phyloP scores from a whole-genome alignment of 2,113 vertebrate genomes.

The Nerophis lumbriciformis region DNA sequence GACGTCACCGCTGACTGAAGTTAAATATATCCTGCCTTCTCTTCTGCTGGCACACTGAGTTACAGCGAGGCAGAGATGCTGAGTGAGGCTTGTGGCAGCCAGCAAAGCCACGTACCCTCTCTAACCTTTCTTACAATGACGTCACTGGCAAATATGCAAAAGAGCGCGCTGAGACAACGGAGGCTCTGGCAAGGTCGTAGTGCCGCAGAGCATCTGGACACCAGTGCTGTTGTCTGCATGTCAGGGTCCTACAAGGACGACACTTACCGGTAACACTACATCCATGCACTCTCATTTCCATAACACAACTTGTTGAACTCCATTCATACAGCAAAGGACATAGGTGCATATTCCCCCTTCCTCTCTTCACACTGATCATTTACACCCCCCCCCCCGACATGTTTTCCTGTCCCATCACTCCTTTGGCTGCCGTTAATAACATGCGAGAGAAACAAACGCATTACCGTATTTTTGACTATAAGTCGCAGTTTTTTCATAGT shows the following conservation, averaged over 20 bases:
- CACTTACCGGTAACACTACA: slow-evolving; percentile 17
- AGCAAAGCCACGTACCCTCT: slow-evolving; percentile 62
- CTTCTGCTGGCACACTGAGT: slow-evolving; percentile 62
- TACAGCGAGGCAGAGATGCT: slow-evolving; percentile 64
- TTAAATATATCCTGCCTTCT: slow-evolving; percentile 54
- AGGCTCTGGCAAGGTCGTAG: slow-evolving; percentile 69
- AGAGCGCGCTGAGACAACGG: slow-evolving; percentile 60
- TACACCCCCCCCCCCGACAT: no score
- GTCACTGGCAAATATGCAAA: slow-evolving; percentile 72
- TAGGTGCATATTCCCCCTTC: no score
- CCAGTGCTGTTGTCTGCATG: slow-evolving; percentile 29
- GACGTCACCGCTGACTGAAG: slow-evolving; percentile 51
- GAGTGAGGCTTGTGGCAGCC: slow-evolving; percentile 65
- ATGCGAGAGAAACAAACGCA: no score
- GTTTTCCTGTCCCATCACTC: no score
- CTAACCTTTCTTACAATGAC: slow-evolving; percentile 66
- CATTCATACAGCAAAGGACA: no score
- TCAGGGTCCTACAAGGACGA: slow-evolving; percentile 38
- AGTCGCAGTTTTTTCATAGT: no score
- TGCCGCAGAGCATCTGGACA: slow-evolving; percentile 74
- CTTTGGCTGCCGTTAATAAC: no score
- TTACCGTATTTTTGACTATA: no score
- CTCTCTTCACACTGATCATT: no score
- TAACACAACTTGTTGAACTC: background rate
- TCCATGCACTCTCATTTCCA: background rate